These are phyloP conservation scores for Pseudocheirus occidentalis DNA, from an alignment of 2,797 vertebrate species.

Conservation along the genomic window DNA sequence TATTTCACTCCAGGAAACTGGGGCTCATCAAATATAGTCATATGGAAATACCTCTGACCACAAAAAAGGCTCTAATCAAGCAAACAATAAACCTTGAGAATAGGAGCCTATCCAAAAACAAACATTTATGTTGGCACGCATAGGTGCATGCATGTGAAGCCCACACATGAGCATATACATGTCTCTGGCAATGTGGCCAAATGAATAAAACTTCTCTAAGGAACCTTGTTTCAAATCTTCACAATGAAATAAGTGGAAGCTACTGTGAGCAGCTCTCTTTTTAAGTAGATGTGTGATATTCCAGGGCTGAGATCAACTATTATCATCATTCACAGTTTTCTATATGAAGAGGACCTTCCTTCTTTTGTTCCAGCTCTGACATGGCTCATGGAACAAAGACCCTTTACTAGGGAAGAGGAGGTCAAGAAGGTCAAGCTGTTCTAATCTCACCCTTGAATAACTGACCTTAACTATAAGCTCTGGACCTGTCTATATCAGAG, in stretches of 20 bases:
- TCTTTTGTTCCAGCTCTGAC: slow-evolving; percentile 17
- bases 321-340: neutral
- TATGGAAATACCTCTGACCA: slow-evolving; percentile 35
- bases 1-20: slow-evolving; percentile 29
- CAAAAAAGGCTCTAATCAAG: slow-evolving; percentile 24
- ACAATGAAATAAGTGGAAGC: slow-evolving; percentile 8
- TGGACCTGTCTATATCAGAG: neutral
- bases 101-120: slow-evolving; percentile 18
- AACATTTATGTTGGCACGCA: neutral
- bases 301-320: neutral
- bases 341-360: neutral
- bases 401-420: neutral
- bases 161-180: neutral
- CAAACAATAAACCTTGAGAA: slow-evolving; percentile 24
- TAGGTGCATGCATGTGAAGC: neutral
- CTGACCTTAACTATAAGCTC: neutral
- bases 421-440: neutral
- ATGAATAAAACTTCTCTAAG: slow-evolving; percentile 8
- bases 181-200: neutral
- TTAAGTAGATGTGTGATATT: neutral
- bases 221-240: slow-evolving; percentile 37
- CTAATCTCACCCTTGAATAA: neutral
- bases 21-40: slow-evolving; percentile 27
- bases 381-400: slow-evolving; percentile 17
- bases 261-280: slow-evolving; percentile 6